Base-by-base conservation (phyloP, 1,140 invertebrate genomes). In the Brevipalpus yothersi region DNA sequence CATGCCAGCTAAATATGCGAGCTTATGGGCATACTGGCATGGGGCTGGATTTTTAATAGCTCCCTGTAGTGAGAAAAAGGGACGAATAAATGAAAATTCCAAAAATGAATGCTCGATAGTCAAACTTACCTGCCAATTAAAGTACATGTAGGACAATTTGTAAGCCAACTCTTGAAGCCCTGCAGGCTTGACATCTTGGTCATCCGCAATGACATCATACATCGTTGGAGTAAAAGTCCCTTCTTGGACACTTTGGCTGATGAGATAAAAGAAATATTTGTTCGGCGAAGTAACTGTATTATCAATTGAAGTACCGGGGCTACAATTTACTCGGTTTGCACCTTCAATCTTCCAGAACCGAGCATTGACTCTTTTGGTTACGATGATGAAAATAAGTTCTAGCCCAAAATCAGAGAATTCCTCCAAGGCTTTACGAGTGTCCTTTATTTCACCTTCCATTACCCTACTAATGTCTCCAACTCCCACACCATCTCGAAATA, bases 301-400 rank as follows among this genome's bases (percentile, higher is more conserved):
- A 69, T 95, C 90, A 0, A 89, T 79, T 13, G 92, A 76, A 0
- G 86, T 89, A 19, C 89, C 89, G 1, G 89, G 81, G 1, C 72
- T 71, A 0, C 89, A 87, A 72, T 94, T 94, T 0, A 67, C 66
- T 9, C 64, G n/a, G 0, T 45, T 39, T 2, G 3, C 2, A 51
- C 15, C 7, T 15, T 8, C 15, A 17, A 15, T 49, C 47, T 19
- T 19, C n/a, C n/a, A 51, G 9, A 51, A 51, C 17, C 49, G 12
- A n/a, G 49, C 49, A 17, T 51, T 51, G 2, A 51, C 49, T 51
- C 49, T n/a, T 15, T 51, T 51, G 2, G n/a, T 17, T 8, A 51
- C 49, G 21, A 51, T 51, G 10, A 17, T 51, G 7, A 51, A 51
- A n/a, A n/a, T n/a, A n/a, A n/a, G n/a, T n/a, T n/a, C n/a, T n/a